Percentiles rank a stretch among this genome's conserved stretches.
Evolutionary conservation across 2,797 vertebrate genomes (phyloP).

Genomic region (Streptopelia turtur): DNA sequence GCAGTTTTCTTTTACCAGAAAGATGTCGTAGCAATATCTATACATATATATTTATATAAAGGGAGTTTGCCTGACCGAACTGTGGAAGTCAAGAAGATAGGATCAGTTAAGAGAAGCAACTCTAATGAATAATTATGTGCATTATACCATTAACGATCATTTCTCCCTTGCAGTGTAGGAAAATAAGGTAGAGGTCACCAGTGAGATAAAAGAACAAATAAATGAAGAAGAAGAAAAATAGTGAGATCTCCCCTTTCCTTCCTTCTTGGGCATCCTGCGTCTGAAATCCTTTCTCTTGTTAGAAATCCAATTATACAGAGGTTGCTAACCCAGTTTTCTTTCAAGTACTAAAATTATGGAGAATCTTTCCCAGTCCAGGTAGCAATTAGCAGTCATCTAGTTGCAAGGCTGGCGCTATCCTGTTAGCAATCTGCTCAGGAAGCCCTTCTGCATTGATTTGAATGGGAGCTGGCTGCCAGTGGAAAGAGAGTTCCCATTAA

Average conservation of each 20-base stretch:
- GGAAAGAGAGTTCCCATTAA: not conserved
- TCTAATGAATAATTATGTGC: not conserved
- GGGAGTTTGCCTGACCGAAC: not conserved
- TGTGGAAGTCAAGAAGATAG: not conserved
- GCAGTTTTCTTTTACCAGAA: not conserved
- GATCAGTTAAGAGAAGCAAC: not conserved
- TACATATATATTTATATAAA: not conserved
- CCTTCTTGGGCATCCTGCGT: not conserved
- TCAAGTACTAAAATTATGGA: not conserved
- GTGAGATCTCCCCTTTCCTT: not conserved
- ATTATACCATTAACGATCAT: not conserved
- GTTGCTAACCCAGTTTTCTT: not conserved
- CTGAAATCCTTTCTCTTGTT: constrained; percentile 14
- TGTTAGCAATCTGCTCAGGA: not conserved
- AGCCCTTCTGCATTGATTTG: not conserved
- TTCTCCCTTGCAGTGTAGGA: not conserved
- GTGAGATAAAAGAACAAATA: not conserved
- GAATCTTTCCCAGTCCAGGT: not conserved
- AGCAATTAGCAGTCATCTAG: constrained; percentile 32
- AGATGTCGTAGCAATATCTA: not conserved
- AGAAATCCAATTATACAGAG: constrained; percentile 11
- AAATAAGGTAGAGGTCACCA: not conserved
- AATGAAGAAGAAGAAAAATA: not conserved
- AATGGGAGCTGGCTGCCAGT: not conserved
- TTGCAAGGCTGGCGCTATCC: not conserved